Conservation (phyloP, 1,140 invertebrate species). For the Lysiphlebus fabarum region DNA sequence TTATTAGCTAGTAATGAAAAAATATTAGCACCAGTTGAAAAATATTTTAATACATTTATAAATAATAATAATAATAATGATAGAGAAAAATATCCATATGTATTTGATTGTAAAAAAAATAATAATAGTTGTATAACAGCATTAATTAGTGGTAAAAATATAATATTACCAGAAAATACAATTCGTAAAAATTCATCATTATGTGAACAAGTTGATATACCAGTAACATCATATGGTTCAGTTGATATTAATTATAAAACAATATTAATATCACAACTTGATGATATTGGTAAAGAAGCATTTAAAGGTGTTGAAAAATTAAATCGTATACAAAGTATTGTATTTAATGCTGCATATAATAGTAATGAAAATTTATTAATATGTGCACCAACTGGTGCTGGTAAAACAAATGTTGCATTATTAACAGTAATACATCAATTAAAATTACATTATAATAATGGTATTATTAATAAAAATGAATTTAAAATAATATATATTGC, state of each 20-base stretch:
- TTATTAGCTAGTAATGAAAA: conserved; percentile 47
- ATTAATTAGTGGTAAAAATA: conserved; percentile 75
- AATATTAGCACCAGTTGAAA: conserved; percentile 41
- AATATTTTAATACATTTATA: conserved; percentile 30
- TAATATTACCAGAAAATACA: conserved; percentile 76
- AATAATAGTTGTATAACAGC: conserved; percentile 66
- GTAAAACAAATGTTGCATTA: conserved; percentile 98
- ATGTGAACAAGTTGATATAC: conserved; percentile 87
- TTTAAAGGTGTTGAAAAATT: conserved; percentile 84
- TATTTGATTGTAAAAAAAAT: conserved; percentile 73
- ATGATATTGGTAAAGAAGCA: conserved; percentile 81
- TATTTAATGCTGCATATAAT: conserved; percentile 92
- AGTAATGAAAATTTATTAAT: conserved; percentile 96
- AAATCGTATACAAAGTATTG: conserved; percentile 94
- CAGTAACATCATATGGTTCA: conserved; percentile 66
- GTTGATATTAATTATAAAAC: conserved; percentile 67
- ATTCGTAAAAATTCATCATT: conserved; percentile 66
- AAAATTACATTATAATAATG: conserved; percentile 70
- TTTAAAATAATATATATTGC: conserved; percentile 99
- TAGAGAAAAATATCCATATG: conserved; percentile 75
- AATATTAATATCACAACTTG: conserved; percentile 70
- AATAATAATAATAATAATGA: conserved; percentile 29
- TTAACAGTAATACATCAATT: conserved; percentile 88
- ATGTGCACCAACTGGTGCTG: conserved; percentile 93
- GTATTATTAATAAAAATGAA: conserved; percentile 81